A percentile compares a stretch with the other conserved stretches of the same genome.
Conservation (phyloP, 2,888 invertebrate genomes). For the Drosophila subsilvestris region DNA sequence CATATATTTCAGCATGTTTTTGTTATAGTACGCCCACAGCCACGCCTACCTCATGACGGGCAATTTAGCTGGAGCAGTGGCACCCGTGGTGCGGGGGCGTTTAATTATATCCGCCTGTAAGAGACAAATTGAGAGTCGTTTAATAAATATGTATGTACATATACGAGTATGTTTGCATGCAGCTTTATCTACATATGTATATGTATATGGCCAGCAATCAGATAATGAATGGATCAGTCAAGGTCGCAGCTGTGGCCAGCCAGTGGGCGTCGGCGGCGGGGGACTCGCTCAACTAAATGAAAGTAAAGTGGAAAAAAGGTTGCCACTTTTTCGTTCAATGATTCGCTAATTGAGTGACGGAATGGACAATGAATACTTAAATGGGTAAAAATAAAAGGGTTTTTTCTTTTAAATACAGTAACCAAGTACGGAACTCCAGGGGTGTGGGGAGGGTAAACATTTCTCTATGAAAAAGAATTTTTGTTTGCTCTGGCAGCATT, state of each 20-base stretch:
- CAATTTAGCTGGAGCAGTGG: constrained; percentile 11
- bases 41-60: constrained; percentile 39
- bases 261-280: too few species aligned
- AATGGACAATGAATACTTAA: background rate
- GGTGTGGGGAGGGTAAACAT: too few species aligned
- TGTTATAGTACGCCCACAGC: constrained; percentile 25
- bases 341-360: background rate
- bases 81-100: background rate
- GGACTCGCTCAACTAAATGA: background rate
- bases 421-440: too few species aligned
- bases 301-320: background rate
- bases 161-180: constrained; percentile 11
- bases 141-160: constrained; percentile 28
- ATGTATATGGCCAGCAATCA: background rate
- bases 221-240: too few species aligned
- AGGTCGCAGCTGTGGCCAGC: too few species aligned
- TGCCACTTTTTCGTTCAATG: background rate
- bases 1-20: background rate
- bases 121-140: constrained; percentile 22
- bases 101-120: constrained; percentile 11
- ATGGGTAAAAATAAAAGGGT: too few species aligned
- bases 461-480: too few species aligned
- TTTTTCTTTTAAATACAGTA: too few species aligned
- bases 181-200: constrained; percentile 6
- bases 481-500: background rate